Evolutionary conservation across 2,888 invertebrate genomes (phyloP).

Genomic region (Biston stratarius): DNA sequence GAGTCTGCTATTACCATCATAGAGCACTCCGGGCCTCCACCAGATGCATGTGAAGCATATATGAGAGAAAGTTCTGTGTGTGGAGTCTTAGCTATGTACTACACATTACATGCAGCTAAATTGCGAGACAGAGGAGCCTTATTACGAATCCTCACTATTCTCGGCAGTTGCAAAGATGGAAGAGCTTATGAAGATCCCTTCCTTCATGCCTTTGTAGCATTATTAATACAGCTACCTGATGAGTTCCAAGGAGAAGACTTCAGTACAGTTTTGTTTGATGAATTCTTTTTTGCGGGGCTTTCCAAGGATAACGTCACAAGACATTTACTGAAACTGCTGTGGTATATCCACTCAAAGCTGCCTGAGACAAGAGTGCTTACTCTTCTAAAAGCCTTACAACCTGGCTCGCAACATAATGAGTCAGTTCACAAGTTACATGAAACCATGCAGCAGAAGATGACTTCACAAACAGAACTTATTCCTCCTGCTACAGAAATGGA

Average conservation of each 20-base stretch:
- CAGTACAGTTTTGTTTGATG: slow-evolving; percentile 97
- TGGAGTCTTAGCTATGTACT: slow-evolving; percentile 97
- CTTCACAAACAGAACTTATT: slow-evolving; percentile 88
- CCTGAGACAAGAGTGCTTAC: slow-evolving; percentile 92
- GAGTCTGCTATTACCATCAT: slow-evolving; percentile 97
- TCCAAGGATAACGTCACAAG: slow-evolving; percentile 96
- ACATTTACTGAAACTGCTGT: slow-evolving; percentile 95
- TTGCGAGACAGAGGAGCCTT: slow-evolving; percentile 93
- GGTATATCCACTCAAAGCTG: slow-evolving; percentile 95
- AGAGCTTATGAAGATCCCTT: slow-evolving; percentile 98
- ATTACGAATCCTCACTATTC: slow-evolving; percentile 94
- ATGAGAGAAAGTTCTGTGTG: slow-evolving; percentile 96
- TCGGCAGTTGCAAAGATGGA: slow-evolving; percentile 96
- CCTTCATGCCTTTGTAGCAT: slow-evolving; percentile 95
- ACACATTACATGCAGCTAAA: slow-evolving; percentile 95
- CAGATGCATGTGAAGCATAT: slow-evolving; percentile 97
- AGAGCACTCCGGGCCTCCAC: slow-evolving; percentile 96
- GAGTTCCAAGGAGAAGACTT: slow-evolving; percentile 98
- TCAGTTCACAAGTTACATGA: slow-evolving; percentile 93
- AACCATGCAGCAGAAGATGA: slow-evolving; percentile 92
- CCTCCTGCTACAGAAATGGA: slow-evolving; percentile 89
- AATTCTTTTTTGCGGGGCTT: slow-evolving; percentile 96
- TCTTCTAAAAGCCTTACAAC: slow-evolving; percentile 92
- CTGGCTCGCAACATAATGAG: slow-evolving; percentile 93
- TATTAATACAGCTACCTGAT: slow-evolving; percentile 95